These are phyloP conservation scores for Dasysyrphus albostriatus DNA, from an alignment of 2,888 invertebrate species.

Conservation along the genomic window DNA sequence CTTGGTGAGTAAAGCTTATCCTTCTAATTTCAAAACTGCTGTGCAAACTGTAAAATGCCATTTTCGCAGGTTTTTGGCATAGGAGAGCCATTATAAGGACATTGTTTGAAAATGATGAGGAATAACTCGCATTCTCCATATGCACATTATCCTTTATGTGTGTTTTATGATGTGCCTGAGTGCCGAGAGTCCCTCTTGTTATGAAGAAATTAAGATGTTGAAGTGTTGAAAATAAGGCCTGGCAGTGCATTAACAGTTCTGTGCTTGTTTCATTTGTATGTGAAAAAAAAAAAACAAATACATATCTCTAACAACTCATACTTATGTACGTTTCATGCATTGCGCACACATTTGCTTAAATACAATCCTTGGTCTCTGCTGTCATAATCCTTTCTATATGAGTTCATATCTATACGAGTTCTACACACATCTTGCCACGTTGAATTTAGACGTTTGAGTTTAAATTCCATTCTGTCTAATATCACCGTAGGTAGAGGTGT, in stretches of 20 bases:
- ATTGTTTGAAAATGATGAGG: conserved; percentile 3
- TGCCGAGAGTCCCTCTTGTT: conserved; percentile 5
- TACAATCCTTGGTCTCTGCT: conserved; percentile 4
- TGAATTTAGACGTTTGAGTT: background rate
- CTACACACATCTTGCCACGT: background rate
- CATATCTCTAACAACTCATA: background rate
- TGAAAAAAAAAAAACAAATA: background rate
- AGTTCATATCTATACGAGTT: background rate
- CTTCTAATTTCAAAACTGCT: background rate
- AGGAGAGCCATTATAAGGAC: conserved; percentile 5
- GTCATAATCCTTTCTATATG: conserved; percentile 19
- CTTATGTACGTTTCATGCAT: background rate
- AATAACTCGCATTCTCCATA: conserved; percentile 3
- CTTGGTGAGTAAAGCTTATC: conserved; percentile 3
- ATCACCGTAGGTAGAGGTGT: background rate
- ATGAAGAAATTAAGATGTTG: conserved; percentile 8
- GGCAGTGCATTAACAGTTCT: conserved; percentile 15
- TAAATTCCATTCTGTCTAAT: conserved; percentile 11
- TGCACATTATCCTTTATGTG: background rate
- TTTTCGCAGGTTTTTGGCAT: background rate
- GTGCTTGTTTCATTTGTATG: background rate
- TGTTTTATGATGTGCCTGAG: conserved; percentile 1
- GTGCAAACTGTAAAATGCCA: conserved; percentile 12
- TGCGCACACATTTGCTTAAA: conserved; percentile 10
- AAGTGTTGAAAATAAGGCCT: conserved; percentile 17